Base-by-base conservation (phyloP, 2,888 invertebrate species). In the Apodemia duryi region DNA sequence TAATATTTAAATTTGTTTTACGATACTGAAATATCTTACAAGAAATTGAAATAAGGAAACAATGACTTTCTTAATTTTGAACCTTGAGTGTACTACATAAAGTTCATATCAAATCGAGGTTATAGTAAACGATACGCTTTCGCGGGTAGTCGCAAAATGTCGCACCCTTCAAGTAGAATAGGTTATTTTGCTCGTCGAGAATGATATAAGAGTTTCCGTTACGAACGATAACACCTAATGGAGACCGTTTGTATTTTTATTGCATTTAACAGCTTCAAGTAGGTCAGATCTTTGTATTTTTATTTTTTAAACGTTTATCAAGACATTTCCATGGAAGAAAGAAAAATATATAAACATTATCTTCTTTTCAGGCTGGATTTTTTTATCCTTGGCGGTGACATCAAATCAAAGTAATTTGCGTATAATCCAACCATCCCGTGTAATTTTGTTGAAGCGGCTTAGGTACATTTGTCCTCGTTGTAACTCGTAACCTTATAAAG, bases 201-300 rank as follows among this genome's bases (percentile, higher is more conserved):
- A 84, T 88, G 89, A 89, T 85, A 82, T 84, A 88, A 77, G 84
- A 84, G 83, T 88, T 87, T 86, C 86, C 88, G 82, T 76, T 77
- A 82, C 74, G 77, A 75, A 76, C 79, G 89, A 88, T 88, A 88
- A 83, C 79, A 75, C 74, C 75, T 81, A 85, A 86, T 83, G 83
- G 83, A 76, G 68, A 72, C 72, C 77, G 73, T 76, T 75, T 73
- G 75, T 74, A 71, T 74, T 77, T 71, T 65, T 65, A 63, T 65
- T 65, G 57, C 57, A 63, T 46, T 63, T 63, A 63, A 63, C 63
- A 63, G 71, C 75, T 74, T 77, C 54, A 54, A 54, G 54, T 54
- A 54, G 54, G 54, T 54, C 54, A 54, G 29, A 11, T 54, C 29
- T 54, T 54, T 54, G 29, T 32, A 54, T 54, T 54, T 54, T 29